Base-by-base conservation (phyloP, 2,888 invertebrate genomes). In the Oxyteleia sp. region DNA sequence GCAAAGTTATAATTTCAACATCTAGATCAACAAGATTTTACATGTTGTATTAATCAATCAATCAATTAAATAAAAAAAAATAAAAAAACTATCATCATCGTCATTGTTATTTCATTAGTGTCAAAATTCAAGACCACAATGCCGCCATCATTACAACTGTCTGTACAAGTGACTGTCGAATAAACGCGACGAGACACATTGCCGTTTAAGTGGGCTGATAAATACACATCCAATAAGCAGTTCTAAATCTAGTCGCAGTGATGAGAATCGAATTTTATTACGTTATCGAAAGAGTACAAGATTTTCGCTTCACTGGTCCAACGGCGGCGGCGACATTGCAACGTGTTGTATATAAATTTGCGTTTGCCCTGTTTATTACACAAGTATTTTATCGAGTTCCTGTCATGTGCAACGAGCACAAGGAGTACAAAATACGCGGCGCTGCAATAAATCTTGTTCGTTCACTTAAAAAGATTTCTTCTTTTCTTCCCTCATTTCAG, bases 361-460 rank as follows among this genome's bases (percentile, higher is more conserved):
- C 89, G 87, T 90, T 89, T 86, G 85, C 83, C 85, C 86, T 87
- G 89, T 89, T 89, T 88, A 89, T 90, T 88, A 88, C 88, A 86
- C 84, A 86, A 87, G 88, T 87, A 87, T 88, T 89, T 91, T 91
- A 92, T 92, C 91, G 92, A 91, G 87, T 91, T 90, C 82, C 91
- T 88, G 92, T 91, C 91, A 89, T 85, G 83, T 81, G 86, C 91
- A 91, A 66, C 68, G 29, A 82, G 75, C 49, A 80, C 80, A 51
- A 84, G 81, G 63, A 59, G 75, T 47, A 81, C 64, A 74, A 68
- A 79, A 81, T 64, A 55, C 57, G 76, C 66, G 64, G 57, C 71
- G 53, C 75, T 76, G 82, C 84, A 82, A 88, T 86, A 88, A 87
- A 88, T 88, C 84, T 83, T 59, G 75, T 82, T 84, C 63, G 74